Percentiles rank a stretch among this genome's conserved stretches.
Evolutionary conservation across 2,888 invertebrate genomes (phyloP).

Genomic region (Dryobotodes eremita): DNA sequence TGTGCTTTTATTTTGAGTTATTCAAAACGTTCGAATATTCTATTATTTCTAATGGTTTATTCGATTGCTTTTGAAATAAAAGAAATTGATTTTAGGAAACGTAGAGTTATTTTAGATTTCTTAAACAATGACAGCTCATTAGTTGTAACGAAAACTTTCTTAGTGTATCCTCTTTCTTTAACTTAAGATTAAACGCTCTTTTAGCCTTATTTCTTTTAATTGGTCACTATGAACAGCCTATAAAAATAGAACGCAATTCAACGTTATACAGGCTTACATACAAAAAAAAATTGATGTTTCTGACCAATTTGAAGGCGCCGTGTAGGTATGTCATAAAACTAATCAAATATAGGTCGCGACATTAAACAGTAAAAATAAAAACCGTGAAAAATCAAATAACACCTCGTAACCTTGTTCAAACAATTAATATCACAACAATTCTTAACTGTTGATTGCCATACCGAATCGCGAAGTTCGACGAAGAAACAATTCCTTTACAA

Average conservation of each 20-base stretch:
- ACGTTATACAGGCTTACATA: background rate
- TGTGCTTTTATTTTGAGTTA: constrained; percentile 41
- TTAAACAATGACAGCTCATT: background rate
- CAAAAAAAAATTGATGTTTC: background rate
- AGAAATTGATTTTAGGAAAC: background rate
- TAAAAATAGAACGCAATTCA: background rate
- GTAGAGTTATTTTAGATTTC: background rate
- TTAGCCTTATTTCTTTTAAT: background rate
- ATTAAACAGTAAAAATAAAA: constrained; percentile 45
- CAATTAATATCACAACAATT: constrained; percentile 52
- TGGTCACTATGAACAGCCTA: background rate
- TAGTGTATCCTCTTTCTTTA: background rate
- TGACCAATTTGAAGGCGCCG: background rate
- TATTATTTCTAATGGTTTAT: background rate
- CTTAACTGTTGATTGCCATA: constrained; percentile 42
- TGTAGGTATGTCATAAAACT: background rate
- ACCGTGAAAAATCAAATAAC: constrained; percentile 23
- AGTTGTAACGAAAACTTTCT: background rate
- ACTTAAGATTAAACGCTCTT: background rate
- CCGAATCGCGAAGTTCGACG: constrained; percentile 44
- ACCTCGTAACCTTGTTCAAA: constrained; percentile 34
- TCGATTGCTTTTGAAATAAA: background rate
- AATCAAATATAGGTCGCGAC: constrained; percentile 36
- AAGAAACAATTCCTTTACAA: constrained; percentile 45
- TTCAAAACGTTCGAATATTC: constrained; percentile 32